A percentile compares a stretch with the other conserved stretches of the same genome.
phyloP scores from a whole-genome alignment of 2,113 vertebrate species.

The Prinia subflava region DNA sequence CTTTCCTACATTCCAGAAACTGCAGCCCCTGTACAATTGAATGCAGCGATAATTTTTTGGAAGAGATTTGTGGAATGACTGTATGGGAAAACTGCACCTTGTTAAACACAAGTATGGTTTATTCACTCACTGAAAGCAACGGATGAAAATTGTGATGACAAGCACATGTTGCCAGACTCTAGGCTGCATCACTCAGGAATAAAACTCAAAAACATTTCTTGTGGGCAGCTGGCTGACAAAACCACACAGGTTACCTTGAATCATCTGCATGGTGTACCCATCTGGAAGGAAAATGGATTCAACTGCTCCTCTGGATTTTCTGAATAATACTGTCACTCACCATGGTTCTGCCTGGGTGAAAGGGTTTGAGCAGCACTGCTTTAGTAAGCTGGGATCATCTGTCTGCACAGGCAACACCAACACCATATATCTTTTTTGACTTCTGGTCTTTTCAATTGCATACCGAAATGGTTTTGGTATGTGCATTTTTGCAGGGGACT shows the following conservation, averaged over 20 bases:
- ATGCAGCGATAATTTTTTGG: neutral
- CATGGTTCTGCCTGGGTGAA: neutral
- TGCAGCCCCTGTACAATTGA: neutral
- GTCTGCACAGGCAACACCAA: neutral
- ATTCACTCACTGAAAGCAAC: slow-evolving; percentile 8
- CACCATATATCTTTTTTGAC: neutral
- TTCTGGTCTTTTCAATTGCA: neutral
- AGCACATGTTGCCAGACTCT: neutral
- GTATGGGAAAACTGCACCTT: neutral
- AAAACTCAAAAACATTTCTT: slow-evolving; percentile 24
- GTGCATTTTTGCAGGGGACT: neutral
- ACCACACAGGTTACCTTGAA: slow-evolving; percentile 7
- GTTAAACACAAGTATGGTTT: neutral
- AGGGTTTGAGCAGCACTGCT: neutral
- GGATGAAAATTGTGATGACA: slow-evolving; percentile 19
- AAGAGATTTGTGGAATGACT: neutral
- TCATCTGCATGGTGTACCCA: neutral
- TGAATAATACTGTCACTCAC: neutral
- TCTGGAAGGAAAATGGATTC: neutral
- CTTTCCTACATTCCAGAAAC: neutral
- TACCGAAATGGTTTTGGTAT: neutral
- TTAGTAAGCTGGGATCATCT: neutral
- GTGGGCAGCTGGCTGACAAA: slow-evolving; percentile 35
- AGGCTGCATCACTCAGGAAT: slow-evolving; percentile 22
- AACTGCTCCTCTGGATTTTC: neutral